Evolutionary conservation across 37 sponge, comb jelly and placozoan species (phyloP).

Genomic region (Geodia barretti): DNA sequence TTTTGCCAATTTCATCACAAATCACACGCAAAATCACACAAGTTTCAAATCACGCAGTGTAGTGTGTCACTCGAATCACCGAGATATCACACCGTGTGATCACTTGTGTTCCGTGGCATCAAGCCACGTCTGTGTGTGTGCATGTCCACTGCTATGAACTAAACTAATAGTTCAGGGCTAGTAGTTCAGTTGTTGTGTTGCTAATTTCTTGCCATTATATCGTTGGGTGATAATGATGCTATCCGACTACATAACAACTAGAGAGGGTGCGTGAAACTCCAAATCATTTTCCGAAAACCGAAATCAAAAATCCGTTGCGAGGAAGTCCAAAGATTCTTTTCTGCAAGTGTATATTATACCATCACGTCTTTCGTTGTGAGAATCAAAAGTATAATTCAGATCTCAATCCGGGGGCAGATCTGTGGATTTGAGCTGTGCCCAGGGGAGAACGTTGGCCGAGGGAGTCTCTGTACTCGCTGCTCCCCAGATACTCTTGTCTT

Average conservation of each 20-base stretch:
- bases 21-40: no score
- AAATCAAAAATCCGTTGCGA: slow-evolving; percentile 23
- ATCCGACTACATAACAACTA: neutral
- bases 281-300: slow-evolving; percentile 37
- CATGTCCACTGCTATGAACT: no score
- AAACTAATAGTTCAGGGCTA: no score
- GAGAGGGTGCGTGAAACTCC: neutral
- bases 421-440: slow-evolving; percentile 15
- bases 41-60: no score
- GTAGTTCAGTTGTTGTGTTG: neutral
- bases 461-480: neutral
- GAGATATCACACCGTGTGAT: no score
- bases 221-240: neutral
- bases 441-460: slow-evolving; percentile 27
- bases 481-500: slow-evolving; percentile 48
- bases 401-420: neutral
- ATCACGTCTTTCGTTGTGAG: no score
- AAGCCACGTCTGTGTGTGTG: no score
- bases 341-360: neutral
- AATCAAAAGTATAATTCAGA: no score
- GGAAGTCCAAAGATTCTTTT: neutral
- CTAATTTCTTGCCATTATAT: neutral
- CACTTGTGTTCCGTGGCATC: no score
- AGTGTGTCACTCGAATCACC: no score
- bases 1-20: no score